Evolutionary conservation across 2,888 invertebrate genomes (phyloP).

Genomic region (Seladonia tumulorum): DNA sequence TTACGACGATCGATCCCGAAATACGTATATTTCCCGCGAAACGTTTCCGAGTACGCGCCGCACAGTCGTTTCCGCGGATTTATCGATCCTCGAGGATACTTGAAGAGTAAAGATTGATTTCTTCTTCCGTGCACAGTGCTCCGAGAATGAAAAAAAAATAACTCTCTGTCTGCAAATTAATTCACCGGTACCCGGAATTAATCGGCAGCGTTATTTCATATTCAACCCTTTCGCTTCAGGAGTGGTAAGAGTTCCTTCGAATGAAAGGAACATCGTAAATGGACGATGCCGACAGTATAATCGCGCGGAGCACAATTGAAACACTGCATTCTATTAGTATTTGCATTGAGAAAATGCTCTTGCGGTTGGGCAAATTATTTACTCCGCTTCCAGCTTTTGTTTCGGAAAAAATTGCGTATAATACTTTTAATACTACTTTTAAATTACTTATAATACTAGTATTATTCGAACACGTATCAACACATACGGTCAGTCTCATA

Average conservation of each 20-base stretch:
- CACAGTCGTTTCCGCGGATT: constrained; percentile 47
- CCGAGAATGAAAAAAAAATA: not conserved
- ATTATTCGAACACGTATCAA: too few relatives aligned
- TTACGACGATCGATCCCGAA: constrained; percentile 61
- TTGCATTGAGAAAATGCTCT: not conserved
- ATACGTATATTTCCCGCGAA: constrained; percentile 18
- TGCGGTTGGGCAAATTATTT: not conserved
- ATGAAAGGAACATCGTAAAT: not conserved
- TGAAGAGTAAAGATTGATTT: constrained; percentile 50
- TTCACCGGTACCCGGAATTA: not conserved
- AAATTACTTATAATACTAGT: too few relatives aligned
- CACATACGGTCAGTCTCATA: too few relatives aligned
- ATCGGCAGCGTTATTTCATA: too few relatives aligned
- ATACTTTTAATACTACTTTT: too few relatives aligned
- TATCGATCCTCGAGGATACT: constrained; percentile 50
- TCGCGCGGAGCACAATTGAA: not conserved
- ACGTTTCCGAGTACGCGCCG: constrained; percentile 22
- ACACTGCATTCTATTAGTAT: not conserved
- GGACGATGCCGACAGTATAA: not conserved
- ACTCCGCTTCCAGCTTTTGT: not conserved
- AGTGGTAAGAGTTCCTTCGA: not conserved
- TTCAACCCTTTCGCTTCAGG: not conserved
- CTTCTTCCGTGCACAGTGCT: not conserved
- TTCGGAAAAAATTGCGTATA: not conserved
- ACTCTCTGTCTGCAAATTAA: not conserved